A percentile compares a stretch with the other conserved stretches of the same genome.
These are phyloP conservation scores for Mylabris sibirica DNA, from an alignment of 2,888 invertebrate species.

Conservation along the genomic window DNA sequence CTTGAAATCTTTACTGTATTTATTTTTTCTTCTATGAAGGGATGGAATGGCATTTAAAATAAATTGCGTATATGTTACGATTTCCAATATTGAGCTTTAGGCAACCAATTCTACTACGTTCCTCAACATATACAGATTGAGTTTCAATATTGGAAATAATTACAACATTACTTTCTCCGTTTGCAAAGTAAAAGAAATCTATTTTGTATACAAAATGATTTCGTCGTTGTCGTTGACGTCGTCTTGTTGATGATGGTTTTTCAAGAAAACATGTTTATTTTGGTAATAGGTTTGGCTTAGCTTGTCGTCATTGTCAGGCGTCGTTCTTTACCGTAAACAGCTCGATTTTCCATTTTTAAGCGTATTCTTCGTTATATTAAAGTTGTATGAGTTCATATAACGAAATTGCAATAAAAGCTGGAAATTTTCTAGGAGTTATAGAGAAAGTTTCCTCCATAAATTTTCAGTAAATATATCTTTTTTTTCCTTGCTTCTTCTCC, in stretches of 20 bases:
- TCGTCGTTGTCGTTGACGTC: neutral
- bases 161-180: neutral
- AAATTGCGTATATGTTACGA: conserved; percentile 5
- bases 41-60: neutral
- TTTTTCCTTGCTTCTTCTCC: neutral
- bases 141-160: conserved; percentile 8
- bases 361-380: conserved; percentile 26
- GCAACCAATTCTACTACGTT: conserved; percentile 2
- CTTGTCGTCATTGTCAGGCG: neutral
- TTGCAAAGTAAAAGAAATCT: neutral
- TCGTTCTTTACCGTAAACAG: conserved; percentile 12
- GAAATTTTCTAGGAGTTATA: conserved; percentile 33
- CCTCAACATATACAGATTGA: neutral
- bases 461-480: conserved; percentile 31
- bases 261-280: conserved; percentile 14
- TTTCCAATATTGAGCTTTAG: neutral
- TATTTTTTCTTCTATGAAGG: neutral
- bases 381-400: conserved; percentile 29
- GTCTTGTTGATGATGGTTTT: conserved; percentile 9
- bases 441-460: conserved; percentile 33
- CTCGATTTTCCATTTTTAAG: conserved; percentile 12
- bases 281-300: conserved; percentile 10
- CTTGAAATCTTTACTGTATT: neutral
- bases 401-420: conserved; percentile 34
- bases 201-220: conserved; percentile 10